Conservation (phyloP, 2,797 vertebrate genomes). For the Apogon hyalosoma region DNA sequence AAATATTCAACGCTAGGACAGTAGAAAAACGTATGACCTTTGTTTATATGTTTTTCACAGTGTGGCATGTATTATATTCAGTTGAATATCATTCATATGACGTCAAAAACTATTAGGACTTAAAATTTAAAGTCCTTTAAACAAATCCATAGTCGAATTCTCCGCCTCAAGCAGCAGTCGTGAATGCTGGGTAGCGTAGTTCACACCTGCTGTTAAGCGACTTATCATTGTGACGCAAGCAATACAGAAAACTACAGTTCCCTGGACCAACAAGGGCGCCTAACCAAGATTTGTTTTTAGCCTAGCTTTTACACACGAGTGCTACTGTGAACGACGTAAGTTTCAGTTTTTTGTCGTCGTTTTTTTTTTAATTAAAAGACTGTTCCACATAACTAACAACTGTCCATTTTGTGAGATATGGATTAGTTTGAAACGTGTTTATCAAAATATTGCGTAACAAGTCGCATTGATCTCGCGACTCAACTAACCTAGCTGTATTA, state of each 20-base stretch:
- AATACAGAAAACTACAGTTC: conserved; percentile 77
- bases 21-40: neutral
- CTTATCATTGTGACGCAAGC: accelerated
- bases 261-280: conserved; percentile 50
- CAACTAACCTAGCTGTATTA: neutral
- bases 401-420: conserved; percentile 34
- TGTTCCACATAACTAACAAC: neutral
- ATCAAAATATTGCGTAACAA: neutral
- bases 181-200: conserved; percentile 82
- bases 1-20: conserved; percentile 67
- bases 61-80: neutral
- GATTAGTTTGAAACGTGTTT: neutral
- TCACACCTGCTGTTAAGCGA: accelerated
- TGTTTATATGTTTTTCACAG: accelerated
- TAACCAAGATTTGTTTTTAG: conserved; percentile 79
- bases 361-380: neutral
- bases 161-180: neutral
- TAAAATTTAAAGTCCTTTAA: conserved; percentile 2
- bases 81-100: accelerated
- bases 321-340: conserved; percentile 7
- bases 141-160: conserved; percentile 14
- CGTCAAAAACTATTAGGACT: neutral
- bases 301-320: conserved; percentile 51
- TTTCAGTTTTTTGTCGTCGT: neutral
- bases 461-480: neutral